Evolutionary conservation across 2,113 vertebrate species (phyloP), one percentile per base, ranked within the genome.

Genomic region (Zootoca vivipara): DNA sequence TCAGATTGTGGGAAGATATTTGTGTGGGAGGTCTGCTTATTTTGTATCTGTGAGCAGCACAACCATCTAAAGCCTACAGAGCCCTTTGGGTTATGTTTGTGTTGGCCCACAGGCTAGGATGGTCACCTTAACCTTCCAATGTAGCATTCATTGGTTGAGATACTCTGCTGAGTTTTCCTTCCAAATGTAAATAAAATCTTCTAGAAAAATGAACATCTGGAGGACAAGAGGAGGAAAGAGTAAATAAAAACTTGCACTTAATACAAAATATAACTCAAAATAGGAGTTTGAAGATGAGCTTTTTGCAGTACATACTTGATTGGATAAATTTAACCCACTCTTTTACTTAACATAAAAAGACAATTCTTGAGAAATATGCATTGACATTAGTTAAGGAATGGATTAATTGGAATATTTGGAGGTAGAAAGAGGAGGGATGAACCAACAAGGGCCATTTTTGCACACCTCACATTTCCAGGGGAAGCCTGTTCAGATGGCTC

Each of bases 181-280:
- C 82, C 79, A 91, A 33, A n/a, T 70, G 10, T 83, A 85, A 65
- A 75, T 74, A 70, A 89, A 82, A 26, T 1, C 40, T 75, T 85
- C 58, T 69, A 88, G 85, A 90, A 95, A 83, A 95, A 93, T 89
- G 91, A 95, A 94, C 95, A 95, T 95, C 94, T 96, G 95, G 92
- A 94, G 86, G 73, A 94, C 0, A 0, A 92, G 83, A 70, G 88
- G 89, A 40, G 90, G 87, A 78, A 86, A 94, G 92, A 58, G 91
- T 90, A 95, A 95, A 95, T 93, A 91, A 95, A 94, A 93, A 90
- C 70, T 56, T 92, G 82, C 72, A 80, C 89, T 78, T 94, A 88
- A 67, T 89, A 91, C 92, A 52, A 52, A 52, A 52, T 12, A 52
- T 91, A 91, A 91, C 83, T 91, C 90, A 62, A 78, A 94, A 93